phyloP scores from a whole-genome alignment of 2,797 vertebrate species.

The Cyclopterus lumpus region DNA sequence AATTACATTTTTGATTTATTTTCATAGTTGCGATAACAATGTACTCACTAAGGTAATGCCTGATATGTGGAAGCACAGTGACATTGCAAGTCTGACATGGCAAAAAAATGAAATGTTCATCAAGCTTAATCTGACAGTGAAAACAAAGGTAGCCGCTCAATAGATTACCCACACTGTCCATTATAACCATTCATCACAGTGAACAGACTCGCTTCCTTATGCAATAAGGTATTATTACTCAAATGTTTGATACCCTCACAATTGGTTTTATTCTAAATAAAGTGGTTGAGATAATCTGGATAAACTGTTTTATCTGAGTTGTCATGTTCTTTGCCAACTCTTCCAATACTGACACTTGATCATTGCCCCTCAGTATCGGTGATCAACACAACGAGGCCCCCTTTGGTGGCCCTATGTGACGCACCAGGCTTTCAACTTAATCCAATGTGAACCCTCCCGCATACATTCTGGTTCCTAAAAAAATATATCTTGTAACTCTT shows the following conservation, averaged over 20 bases:
- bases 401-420: no score
- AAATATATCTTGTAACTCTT: neutral
- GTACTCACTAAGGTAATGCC: neutral
- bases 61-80: neutral
- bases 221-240: neutral
- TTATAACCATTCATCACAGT: neutral
- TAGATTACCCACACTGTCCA: neutral
- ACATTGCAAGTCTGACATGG: neutral
- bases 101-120: neutral
- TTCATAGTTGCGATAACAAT: neutral
- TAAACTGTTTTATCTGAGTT: neutral
- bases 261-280: neutral
- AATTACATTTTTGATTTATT: neutral
- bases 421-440: no score
- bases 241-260: neutral
- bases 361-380: no score
- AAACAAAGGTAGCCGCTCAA: neutral
- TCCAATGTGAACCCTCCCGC: no score
- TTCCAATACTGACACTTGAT: no score
- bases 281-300: neutral
- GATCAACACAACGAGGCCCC: no score
- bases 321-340: neutral
- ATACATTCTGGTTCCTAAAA: neutral
- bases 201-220: neutral
- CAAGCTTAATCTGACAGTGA: slow-evolving; percentile 3